These are phyloP conservation scores for Dicroscelio sp. DNA, from an alignment of 2,888 invertebrate species.

Conservation along the genomic window DNA sequence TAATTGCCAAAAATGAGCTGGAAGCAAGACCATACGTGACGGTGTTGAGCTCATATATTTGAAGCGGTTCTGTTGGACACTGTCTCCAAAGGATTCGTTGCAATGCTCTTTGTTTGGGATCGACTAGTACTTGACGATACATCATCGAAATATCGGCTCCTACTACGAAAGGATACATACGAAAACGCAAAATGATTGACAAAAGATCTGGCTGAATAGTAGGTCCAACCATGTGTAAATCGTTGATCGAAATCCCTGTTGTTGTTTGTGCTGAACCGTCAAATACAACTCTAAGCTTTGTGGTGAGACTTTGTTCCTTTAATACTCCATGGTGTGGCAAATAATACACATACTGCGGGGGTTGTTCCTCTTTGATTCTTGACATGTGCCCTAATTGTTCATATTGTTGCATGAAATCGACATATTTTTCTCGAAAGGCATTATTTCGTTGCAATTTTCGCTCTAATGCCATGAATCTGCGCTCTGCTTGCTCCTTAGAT, in stretches of 20 bases:
- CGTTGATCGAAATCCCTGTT: conserved; percentile 83
- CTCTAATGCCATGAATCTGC: conserved; percentile 23
- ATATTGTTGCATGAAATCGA: conserved; percentile 38
- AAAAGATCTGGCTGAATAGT: conserved; percentile 78
- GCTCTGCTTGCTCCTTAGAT: conserved; percentile 23
- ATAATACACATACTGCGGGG: not conserved
- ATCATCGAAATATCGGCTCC: conserved; percentile 87
- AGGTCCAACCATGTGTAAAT: conserved; percentile 81
- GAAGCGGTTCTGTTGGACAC: conserved; percentile 18
- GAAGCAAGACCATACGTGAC: conserved; percentile 84
- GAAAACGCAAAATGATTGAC: conserved; percentile 78
- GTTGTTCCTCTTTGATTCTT: not conserved
- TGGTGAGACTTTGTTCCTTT: conserved; percentile 80
- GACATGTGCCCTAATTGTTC: conserved; percentile 46
- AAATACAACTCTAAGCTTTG: conserved; percentile 87
- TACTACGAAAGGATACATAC: conserved; percentile 76
- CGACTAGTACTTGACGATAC: conserved; percentile 79
- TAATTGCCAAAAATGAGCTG: conserved; percentile 81
- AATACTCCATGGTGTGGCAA: conserved; percentile 48
- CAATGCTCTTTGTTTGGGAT: conserved; percentile 71
- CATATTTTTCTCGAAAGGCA: not conserved
- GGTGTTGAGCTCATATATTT: conserved; percentile 69
- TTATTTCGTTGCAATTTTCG: not conserved
- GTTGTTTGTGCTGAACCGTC: conserved; percentile 84
- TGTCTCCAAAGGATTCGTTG: conserved; percentile 86